phyloP scores from a whole-genome alignment of 2,888 invertebrate genomes.

The Cybosia mesomella region DNA sequence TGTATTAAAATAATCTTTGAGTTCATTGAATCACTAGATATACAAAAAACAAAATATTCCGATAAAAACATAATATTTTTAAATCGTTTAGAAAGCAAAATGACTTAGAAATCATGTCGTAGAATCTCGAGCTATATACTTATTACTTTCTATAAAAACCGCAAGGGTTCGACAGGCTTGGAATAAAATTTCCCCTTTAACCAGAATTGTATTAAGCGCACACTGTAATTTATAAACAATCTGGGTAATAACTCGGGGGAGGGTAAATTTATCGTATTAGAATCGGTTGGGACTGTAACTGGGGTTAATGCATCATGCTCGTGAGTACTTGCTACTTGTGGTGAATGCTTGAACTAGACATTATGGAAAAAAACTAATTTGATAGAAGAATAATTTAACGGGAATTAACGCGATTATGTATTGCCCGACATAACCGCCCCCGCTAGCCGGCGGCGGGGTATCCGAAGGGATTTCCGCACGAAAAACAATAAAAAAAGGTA shows the following conservation, averaged over 20 bases:
- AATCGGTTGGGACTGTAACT: conserved; percentile 28
- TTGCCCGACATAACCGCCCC: too few relatives aligned
- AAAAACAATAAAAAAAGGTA: too few relatives aligned
- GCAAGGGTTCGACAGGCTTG: conserved; percentile 24
- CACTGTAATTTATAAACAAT: conserved; percentile 44
- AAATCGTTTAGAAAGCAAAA: not conserved
- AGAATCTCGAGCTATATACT: not conserved
- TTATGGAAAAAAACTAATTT: too few relatives aligned
- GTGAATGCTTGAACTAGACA: not conserved
- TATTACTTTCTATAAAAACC: conserved; percentile 34
- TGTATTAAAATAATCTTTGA: too few relatives aligned
- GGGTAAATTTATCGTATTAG: conserved; percentile 32
- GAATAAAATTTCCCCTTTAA: conserved; percentile 37
- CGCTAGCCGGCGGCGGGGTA: too few relatives aligned
- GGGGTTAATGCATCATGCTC: conserved; percentile 13
- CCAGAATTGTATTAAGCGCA: conserved; percentile 20
- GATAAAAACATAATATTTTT: too few relatives aligned
- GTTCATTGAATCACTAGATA: too few relatives aligned
- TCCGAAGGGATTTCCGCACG: too few relatives aligned
- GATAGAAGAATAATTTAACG: too few relatives aligned
- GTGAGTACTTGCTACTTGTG: not conserved
- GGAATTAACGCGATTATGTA: too few relatives aligned
- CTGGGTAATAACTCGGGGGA: conserved; percentile 37
- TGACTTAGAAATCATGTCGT: not conserved
- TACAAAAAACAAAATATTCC: too few relatives aligned